Evolutionary conservation across 2,113 vertebrate genomes (phyloP), one percentile per base, ranked within the genome.

Genomic region (Piaya cayana): DNA sequence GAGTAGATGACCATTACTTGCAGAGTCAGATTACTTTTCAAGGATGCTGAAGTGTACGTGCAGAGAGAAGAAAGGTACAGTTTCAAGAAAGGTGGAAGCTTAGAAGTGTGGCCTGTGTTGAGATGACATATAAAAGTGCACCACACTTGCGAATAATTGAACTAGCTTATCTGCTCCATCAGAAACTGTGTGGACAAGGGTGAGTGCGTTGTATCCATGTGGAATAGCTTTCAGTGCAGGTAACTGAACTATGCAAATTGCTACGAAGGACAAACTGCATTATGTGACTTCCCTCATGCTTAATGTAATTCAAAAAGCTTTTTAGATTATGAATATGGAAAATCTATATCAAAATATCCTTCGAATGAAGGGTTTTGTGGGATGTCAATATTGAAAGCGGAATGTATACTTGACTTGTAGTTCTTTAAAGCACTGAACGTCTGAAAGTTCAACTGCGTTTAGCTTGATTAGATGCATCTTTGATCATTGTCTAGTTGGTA

Each of bases 191-290:
- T 25, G 45, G 34, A 12, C 26, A 50, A 30, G 11, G 13, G 21
- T 70, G 11, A 11, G 21, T 70, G 32, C 2, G 0, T n/a, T 34
- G 29, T 65, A 25, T 43, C 20, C 3, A 1, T 56, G 9, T 1
- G 0, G n/a, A 49, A 25, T 5, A 11, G 27, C 21, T 5, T 37
- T 82, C 16, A 9, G 2, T 36, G 1, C 5, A 59, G 52, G 13
- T 14, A 50, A 22, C 29, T 83, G 76, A 76, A 22, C 20, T 68
- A 0, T 49, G 36, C 27, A 2, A 26, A 2, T 60, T 92, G 15
- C 20, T 82, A 2, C 23, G 30, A 65, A 19, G 25, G 5, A 14
- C 26, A 23, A 47, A 91, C 52, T 5, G 5, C 2, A 9, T 59
- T 4, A 11, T 32, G 7, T 20, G 27, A 39, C 17, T 82, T 82